A percentile compares a stretch with the other conserved stretches of the same genome.
Conservation (phyloP, 2,888 invertebrate species). For the Xestia ashworthii region DNA sequence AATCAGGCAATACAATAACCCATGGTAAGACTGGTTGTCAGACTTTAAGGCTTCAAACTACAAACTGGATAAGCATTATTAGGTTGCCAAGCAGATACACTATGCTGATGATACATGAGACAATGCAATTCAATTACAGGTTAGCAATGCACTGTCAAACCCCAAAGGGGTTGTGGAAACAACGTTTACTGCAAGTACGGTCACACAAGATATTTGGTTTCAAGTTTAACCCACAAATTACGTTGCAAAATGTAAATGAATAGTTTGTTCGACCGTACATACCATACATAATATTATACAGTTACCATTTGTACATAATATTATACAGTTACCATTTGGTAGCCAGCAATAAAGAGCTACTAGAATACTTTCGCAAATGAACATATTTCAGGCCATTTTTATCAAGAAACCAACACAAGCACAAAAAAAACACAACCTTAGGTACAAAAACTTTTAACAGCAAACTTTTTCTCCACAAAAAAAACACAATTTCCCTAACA, state of each 20-base stretch:
- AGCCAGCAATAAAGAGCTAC: not conserved
- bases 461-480: not conserved
- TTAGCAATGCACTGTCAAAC: not conserved
- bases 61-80: no score
- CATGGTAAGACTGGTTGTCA: not conserved
- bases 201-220: no score
- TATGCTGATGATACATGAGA: not conserved
- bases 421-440: not conserved
- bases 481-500: not conserved
- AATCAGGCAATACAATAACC: not conserved
- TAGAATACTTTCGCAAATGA: not conserved
- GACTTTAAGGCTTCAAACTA: no score
- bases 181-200: not conserved
- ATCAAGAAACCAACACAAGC: not conserved
- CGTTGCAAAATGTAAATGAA: no score
- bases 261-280: no score
- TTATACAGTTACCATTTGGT: not conserved
- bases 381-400: not conserved
- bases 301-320: not conserved
- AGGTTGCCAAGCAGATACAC: not conserved
- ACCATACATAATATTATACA: not conserved
- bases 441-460: not conserved
- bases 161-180: not conserved
- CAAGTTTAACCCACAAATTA: no score
- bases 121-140: conserved; percentile 15